Evolutionary conservation across 1,140 invertebrate species (phyloP).

Genomic region (Sminthurides bifidus): DNA sequence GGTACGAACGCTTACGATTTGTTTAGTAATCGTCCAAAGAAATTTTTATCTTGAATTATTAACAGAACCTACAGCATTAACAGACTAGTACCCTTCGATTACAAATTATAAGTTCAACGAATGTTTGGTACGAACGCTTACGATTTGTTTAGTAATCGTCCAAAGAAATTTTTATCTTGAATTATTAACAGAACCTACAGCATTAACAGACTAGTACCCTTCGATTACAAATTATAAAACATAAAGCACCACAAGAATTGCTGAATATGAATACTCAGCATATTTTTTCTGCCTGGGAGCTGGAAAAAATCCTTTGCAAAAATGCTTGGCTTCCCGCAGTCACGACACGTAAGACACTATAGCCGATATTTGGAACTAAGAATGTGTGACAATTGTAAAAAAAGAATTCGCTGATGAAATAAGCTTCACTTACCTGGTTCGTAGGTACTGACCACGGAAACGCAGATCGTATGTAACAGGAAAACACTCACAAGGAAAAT

Average conservation of each 20-base stretch:
- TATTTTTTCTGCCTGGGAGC: background rate
- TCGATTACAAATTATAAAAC: background rate
- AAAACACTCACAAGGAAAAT: too few species aligned
- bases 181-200: too few species aligned
- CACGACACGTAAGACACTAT: background rate
- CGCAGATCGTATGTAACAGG: conserved; percentile 3
- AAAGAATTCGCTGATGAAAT: background rate
- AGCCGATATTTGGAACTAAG: background rate
- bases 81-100: too few species aligned
- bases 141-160: too few species aligned
- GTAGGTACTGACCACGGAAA: conserved; percentile 14
- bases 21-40: too few species aligned
- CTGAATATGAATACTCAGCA: background rate
- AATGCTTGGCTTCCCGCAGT: background rate
- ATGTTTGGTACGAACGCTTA: too few species aligned
- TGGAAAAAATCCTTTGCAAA: background rate
- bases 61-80: too few species aligned
- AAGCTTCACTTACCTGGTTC: conserved; percentile 4
- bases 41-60: too few species aligned
- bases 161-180: too few species aligned
- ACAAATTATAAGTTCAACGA: too few species aligned
- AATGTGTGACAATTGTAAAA: background rate
- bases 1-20: too few species aligned
- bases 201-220: too few species aligned
- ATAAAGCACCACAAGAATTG: background rate